phyloP scores from a whole-genome alignment of 2,113 vertebrate species.

The Excalfactoria chinensis region DNA sequence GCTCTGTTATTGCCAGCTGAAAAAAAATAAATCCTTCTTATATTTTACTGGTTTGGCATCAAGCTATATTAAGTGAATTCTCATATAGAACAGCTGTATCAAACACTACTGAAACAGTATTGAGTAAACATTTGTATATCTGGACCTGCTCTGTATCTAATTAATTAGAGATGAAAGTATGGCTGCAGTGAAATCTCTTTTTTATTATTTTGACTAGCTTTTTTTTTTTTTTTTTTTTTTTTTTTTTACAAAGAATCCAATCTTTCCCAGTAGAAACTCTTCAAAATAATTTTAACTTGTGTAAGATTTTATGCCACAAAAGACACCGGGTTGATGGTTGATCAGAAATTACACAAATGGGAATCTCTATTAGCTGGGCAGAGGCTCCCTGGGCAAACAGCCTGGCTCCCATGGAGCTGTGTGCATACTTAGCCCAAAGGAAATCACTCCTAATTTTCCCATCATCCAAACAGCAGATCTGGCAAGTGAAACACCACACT shows the following conservation, averaged over 20 bases:
- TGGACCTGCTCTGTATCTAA: constrained; percentile 52
- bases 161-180: constrained; percentile 67
- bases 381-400: not conserved
- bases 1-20: not conserved
- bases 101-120: constrained; percentile 33
- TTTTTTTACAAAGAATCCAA: not conserved
- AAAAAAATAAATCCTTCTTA: not conserved
- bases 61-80: constrained; percentile 17
- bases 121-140: constrained; percentile 40
- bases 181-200: constrained; percentile 41
- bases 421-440: not conserved
- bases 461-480: not conserved
- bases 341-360: not conserved
- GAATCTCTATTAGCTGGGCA: not conserved
- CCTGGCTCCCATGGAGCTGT: accelerated
- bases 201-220: constrained; percentile 59
- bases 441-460: not conserved
- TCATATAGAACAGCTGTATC: constrained; percentile 24
- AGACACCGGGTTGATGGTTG: not conserved
- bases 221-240: constrained; percentile 50
- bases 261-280: not conserved
- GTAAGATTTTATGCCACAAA: not conserved
- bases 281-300: not conserved
- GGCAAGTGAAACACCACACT: not conserved
- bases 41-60: not conserved